Conservation (phyloP, 1,140 invertebrate genomes). For the Babylonia areolata region DNA sequence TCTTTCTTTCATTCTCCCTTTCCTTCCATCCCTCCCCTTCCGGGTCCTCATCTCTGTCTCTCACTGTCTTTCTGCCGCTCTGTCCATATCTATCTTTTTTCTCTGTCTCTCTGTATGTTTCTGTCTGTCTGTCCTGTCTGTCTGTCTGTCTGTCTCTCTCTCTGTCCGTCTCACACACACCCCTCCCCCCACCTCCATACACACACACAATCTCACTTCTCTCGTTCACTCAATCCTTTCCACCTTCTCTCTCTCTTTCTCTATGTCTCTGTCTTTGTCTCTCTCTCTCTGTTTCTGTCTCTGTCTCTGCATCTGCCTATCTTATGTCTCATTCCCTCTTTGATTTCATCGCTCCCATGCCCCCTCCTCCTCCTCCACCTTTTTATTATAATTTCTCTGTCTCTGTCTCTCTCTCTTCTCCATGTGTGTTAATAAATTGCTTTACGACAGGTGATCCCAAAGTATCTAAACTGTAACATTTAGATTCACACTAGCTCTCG, state of each 20-base stretch:
- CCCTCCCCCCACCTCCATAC: not conserved
- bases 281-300: not conserved
- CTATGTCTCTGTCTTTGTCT: not conserved
- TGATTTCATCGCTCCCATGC: no score
- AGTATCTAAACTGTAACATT: no score
- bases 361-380: no score
- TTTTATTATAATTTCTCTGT: no score
- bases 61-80: not conserved
- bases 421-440: no score
- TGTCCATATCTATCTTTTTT: not conserved
- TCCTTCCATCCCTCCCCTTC: not conserved
- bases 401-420: no score
- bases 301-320: no score
- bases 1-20: not conserved
- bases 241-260: not conserved
- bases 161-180: not conserved
- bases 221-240: not conserved
- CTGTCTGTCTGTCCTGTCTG: not conserved
- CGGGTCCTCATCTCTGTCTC: not conserved
- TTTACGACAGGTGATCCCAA: no score
- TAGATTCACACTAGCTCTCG: no score
- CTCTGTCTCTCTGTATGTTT: not conserved
- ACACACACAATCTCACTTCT: not conserved
- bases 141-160: not conserved
- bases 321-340: no score